phyloP scores from a whole-genome alignment of 1,140 invertebrate species.

The Thaumatotibia leucotreta region DNA sequence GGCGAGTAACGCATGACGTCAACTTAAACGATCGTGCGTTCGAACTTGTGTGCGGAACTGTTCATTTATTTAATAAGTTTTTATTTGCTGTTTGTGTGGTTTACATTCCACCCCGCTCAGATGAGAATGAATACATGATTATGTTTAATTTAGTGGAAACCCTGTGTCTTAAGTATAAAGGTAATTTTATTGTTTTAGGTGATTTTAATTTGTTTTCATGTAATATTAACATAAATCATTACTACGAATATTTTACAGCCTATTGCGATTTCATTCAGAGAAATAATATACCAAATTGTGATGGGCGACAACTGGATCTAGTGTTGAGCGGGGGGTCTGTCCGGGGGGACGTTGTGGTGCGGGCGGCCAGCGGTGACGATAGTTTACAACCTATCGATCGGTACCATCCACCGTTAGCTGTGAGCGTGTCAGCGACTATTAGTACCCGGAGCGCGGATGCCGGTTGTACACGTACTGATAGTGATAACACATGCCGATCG shows the following conservation, averaged over 20 bases:
- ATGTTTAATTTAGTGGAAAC: conserved; percentile 20
- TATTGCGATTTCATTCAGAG: conserved; percentile 16
- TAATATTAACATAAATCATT: no score
- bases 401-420: no score
- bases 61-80: background rate
- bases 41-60: background rate
- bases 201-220: no score
- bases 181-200: no score
- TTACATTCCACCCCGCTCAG: conserved; percentile 17
- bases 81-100: conserved; percentile 15
- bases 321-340: conserved; percentile 15
- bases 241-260: conserved; percentile 15
- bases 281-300: conserved; percentile 17
- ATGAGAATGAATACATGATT: conserved; percentile 18
- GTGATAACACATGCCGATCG: no score
- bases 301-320: no score
- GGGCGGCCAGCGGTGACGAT: no score
- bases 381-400: no score
- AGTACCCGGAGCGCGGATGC: no score
- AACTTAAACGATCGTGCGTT: background rate
- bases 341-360: background rate
- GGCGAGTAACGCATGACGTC: background rate
- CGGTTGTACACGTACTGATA: no score
- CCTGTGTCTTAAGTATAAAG: conserved; percentile 8
- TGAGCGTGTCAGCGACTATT: no score